phyloP scores from a whole-genome alignment of 2,888 invertebrate species.

The Bombylius major region DNA sequence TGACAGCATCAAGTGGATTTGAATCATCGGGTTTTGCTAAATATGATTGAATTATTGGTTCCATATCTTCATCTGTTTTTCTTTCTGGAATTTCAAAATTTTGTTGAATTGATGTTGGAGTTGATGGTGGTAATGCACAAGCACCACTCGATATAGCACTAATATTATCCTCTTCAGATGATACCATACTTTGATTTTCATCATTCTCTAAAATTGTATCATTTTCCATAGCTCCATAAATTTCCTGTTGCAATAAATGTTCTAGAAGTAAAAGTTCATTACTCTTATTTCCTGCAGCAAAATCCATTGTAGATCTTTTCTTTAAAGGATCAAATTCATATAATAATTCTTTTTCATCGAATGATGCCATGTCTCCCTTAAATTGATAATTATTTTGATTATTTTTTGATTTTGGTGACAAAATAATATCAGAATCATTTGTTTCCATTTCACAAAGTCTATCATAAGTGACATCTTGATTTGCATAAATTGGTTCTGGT shows the following conservation, averaged over 20 bases:
- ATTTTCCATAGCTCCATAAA: slow-evolving; percentile 47
- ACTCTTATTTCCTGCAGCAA: slow-evolving; percentile 35
- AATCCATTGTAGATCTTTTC: slow-evolving; percentile 21
- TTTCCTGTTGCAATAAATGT: slow-evolving; percentile 53
- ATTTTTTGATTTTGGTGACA: neutral
- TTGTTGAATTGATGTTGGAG: slow-evolving; percentile 4
- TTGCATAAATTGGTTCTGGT: slow-evolving; percentile 33
- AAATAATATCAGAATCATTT: slow-evolving; percentile 8
- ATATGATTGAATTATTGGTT: slow-evolving; percentile 6
- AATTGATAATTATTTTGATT: too few relatives aligned
- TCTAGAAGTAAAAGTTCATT: slow-evolving; percentile 53
- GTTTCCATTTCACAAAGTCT: slow-evolving; percentile 31
- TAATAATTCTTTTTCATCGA: slow-evolving; percentile 42
- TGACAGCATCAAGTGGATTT: neutral
- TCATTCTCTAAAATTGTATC: slow-evolving; percentile 31
- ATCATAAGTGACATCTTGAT: slow-evolving; percentile 33
- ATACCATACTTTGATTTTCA: slow-evolving; percentile 35
- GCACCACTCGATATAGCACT: slow-evolving; percentile 14
- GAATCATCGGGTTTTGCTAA: slow-evolving; percentile 6
- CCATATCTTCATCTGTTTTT: slow-evolving; percentile 1
- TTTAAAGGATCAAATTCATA: slow-evolving; percentile 58
- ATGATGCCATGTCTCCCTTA: neutral
- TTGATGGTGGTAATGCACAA: slow-evolving; percentile 7
- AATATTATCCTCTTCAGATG: slow-evolving; percentile 36
- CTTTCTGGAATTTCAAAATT: neutral